Evolutionary conservation across 37 sponge, comb jelly and placozoan species (phyloP).

Genomic region (Haliclona indistincta): DNA sequence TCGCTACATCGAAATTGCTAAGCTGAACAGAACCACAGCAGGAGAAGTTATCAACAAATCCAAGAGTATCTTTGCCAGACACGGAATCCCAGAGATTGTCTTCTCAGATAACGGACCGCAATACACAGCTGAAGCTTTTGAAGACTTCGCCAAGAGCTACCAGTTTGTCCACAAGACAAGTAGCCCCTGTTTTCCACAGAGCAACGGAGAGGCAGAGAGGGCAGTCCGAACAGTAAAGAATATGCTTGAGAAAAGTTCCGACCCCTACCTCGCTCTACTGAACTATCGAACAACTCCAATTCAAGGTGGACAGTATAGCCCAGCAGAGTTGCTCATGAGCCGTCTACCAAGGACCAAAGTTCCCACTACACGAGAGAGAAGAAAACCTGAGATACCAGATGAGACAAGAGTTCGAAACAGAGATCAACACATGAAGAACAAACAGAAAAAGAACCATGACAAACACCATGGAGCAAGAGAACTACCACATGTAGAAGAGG

Average conservation of each 20-base stretch:
- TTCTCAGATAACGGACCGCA: constrained; percentile 65
- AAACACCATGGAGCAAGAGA: constrained; percentile 3
- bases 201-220: constrained; percentile 57
- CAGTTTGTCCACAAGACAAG: constrained; percentile 31
- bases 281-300: constrained; percentile 55
- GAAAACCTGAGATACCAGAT: constrained; percentile 3
- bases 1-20: constrained; percentile 45
- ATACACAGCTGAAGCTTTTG: constrained; percentile 18
- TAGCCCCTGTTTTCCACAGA: constrained; percentile 46
- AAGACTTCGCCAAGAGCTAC: constrained; percentile 23
- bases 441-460: constrained; percentile 17
- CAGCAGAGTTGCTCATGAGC: constrained; percentile 57
- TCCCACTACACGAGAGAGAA: constrained; percentile 5
- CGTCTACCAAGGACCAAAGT: constrained; percentile 28
- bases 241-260: constrained; percentile 14
- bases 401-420: neutral
- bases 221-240: constrained; percentile 42
- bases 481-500: neutral
- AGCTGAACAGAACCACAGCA: constrained; percentile 25
- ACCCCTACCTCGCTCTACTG: constrained; percentile 35
- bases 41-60: constrained; percentile 18
- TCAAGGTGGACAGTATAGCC: constrained; percentile 50
- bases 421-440: neutral
- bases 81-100: constrained; percentile 37
- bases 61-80: constrained; percentile 41